Conservation (phyloP, 2,888 invertebrate species). For the Macroteleia sp. region DNA sequence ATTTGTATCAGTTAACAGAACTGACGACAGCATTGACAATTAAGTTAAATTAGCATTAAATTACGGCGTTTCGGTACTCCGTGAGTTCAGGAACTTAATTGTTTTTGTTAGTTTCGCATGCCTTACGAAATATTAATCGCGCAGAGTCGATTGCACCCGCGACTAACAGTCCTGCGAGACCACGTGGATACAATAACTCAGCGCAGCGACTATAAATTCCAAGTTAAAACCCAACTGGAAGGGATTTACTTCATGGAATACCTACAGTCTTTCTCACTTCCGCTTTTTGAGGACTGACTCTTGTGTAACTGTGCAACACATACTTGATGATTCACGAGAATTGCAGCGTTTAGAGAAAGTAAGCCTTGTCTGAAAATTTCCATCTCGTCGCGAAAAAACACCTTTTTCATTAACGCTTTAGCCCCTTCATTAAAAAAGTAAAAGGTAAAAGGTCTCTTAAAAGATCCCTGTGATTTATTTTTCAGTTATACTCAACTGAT, state of each 20-base stretch:
- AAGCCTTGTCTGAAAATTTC: constrained; percentile 57
- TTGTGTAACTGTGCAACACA: constrained; percentile 50
- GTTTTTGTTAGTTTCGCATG: constrained; percentile 61
- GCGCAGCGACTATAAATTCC: constrained; percentile 75
- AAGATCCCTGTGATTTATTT: constrained; percentile 33
- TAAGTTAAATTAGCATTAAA: constrained; percentile 61
- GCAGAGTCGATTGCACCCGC: constrained; percentile 66
- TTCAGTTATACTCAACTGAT: constrained; percentile 42
- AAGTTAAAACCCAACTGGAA: constrained; percentile 79
- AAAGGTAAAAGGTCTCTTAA: constrained; percentile 23
- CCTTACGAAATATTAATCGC: constrained; percentile 72
- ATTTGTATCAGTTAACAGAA: constrained; percentile 45
- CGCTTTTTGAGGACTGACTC: constrained; percentile 55
- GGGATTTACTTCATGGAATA: constrained; percentile 76
- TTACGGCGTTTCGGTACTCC: constrained; percentile 27
- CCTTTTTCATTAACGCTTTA: constrained; percentile 53
- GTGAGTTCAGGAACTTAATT: constrained; percentile 50
- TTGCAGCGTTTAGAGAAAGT: constrained; percentile 49
- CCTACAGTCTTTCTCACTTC: constrained; percentile 65
- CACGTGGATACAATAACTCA: constrained; percentile 77
- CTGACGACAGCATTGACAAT: constrained; percentile 43
- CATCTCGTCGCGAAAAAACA: constrained; percentile 50
- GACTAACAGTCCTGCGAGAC: constrained; percentile 65
- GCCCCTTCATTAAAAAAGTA: constrained; percentile 41
- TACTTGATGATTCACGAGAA: constrained; percentile 59